phyloP scores from a whole-genome alignment of 2,797 vertebrate genomes.

The Chaetodon trifasciatus region DNA sequence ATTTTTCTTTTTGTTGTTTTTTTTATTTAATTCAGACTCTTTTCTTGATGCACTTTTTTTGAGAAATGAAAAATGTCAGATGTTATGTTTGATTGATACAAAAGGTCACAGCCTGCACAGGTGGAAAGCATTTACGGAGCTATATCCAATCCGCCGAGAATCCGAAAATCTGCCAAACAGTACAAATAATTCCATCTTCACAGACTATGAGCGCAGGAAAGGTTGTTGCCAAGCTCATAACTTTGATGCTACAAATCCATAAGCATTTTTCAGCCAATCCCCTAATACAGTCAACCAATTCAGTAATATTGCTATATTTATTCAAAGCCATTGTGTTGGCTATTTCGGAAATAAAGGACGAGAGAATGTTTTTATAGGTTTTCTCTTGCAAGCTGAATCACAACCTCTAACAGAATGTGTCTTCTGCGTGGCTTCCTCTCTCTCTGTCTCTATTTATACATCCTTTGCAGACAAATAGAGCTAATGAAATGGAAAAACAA shows the following conservation, averaged over 20 bases:
- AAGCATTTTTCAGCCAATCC: neutral
- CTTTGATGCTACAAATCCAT: neutral
- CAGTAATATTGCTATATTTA: neutral
- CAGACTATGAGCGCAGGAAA: neutral
- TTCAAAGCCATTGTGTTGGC: neutral
- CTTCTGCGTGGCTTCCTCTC: too few species aligned
- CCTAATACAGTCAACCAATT: neutral
- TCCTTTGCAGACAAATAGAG: too few species aligned
- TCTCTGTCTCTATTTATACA: too few species aligned
- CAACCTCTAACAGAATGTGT: too few species aligned
- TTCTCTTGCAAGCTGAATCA: too few species aligned
- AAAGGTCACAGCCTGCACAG: constrained; percentile 35
- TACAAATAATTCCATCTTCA: neutral
- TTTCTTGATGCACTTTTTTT: constrained; percentile 13
- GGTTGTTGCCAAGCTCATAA: neutral
- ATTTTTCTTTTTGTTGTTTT: neutral
- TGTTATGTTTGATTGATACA: constrained; percentile 37
- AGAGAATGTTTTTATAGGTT: too few species aligned
- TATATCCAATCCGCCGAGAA: neutral
- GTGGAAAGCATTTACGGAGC: constrained; percentile 11
- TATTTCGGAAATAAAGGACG: too few species aligned
- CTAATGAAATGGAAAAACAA: too few species aligned
- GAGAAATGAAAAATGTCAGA: constrained; percentile 31
- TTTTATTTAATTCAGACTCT: neutral
- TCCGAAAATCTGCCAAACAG: neutral